phyloP scores from a whole-genome alignment of 1,140 invertebrate genomes.

The Drosophila paulistorum region DNA sequence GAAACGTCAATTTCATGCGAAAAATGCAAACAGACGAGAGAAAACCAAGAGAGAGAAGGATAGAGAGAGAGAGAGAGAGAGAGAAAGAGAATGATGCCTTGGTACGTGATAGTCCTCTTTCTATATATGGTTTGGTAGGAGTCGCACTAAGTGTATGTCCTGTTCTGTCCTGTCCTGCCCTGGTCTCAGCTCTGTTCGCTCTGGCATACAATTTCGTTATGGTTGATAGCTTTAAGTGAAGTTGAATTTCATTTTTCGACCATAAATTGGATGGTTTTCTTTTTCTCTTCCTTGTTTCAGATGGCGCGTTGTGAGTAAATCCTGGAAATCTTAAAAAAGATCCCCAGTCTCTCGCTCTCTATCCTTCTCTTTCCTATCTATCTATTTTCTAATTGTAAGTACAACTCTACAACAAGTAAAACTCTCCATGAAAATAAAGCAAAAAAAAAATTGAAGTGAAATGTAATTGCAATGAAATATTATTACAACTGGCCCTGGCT shows the following conservation, averaged over 20 bases:
- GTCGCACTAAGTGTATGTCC: slow-evolving; percentile 6
- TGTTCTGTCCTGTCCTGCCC: not conserved
- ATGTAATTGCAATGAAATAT: slow-evolving; percentile 13
- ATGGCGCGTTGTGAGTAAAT: not conserved
- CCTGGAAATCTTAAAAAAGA: not conserved
- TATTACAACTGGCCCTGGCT: slow-evolving; percentile 15
- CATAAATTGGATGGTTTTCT: slow-evolving; percentile 9
- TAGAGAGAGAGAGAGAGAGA: not conserved
- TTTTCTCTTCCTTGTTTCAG: not conserved
- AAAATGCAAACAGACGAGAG: slow-evolving; percentile 50
- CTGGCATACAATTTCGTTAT: slow-evolving; percentile 12
- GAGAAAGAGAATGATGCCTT: not conserved
- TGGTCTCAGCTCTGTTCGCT: not conserved
- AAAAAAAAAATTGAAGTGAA: not conserved
- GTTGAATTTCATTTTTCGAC: slow-evolving; percentile 10
- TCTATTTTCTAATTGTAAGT: too few species aligned
- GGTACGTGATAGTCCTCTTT: slow-evolving; percentile 1
- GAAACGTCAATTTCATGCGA: slow-evolving; percentile 71
- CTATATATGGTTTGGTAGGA: not conserved
- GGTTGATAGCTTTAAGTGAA: slow-evolving; percentile 14
- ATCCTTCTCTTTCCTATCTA: too few species aligned
- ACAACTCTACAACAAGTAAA: slow-evolving; percentile 4
- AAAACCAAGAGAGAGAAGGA: not conserved
- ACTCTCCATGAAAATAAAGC: not conserved
- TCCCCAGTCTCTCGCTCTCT: too few species aligned